Percentiles rank a stretch among this genome's conserved stretches.
Conservation (phyloP, 2,113 vertebrate genomes). For the Orcinus orca region DNA sequence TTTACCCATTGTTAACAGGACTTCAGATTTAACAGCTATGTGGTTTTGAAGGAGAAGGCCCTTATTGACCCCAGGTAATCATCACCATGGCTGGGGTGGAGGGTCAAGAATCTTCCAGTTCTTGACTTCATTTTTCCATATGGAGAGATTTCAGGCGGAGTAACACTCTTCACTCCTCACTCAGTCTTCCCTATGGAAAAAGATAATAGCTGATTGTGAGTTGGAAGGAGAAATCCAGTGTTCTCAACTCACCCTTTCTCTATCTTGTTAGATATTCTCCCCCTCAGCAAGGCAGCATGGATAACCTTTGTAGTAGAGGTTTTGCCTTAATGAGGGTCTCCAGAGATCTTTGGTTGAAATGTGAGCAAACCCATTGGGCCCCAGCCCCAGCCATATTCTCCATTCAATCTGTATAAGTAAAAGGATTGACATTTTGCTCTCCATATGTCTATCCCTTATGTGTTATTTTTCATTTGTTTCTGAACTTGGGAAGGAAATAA, state of each 20-base stretch:
- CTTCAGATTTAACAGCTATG: not conserved
- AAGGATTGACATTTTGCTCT: not conserved
- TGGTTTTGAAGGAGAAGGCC: not conserved
- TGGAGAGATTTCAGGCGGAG: not conserved
- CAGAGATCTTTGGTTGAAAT: not conserved
- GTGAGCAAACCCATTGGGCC: not conserved
- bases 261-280: not conserved
- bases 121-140: not conserved
- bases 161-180: not conserved
- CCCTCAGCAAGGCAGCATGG: not conserved
- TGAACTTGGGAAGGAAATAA: slow-evolving; percentile 7
- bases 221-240: not conserved
- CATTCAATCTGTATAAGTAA: not conserved
- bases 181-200: not conserved
- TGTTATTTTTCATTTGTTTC: not conserved
- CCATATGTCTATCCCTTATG: not conserved
- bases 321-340: not conserved
- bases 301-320: not conserved
- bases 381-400: not conserved
- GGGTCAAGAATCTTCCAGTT: not conserved
- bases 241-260: not conserved
- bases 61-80: not conserved
- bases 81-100: not conserved
- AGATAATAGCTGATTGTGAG: not conserved
- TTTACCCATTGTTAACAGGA: not conserved